These are phyloP conservation scores for Thalassoma bifasciatum DNA, from an alignment of 2,113 vertebrate genomes.

Conservation along the genomic window DNA sequence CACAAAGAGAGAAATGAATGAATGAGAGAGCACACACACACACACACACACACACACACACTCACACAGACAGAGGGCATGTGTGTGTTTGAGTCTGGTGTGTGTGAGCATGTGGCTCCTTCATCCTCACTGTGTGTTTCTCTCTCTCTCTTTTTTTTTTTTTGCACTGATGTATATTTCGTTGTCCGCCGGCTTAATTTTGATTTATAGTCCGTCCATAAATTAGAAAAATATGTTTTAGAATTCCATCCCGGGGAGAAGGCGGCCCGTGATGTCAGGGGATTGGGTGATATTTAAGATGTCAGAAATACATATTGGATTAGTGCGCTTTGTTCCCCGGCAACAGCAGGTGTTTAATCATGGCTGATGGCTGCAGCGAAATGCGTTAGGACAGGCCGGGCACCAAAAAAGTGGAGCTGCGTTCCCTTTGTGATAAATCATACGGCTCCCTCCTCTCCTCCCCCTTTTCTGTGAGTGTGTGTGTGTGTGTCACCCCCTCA, in stretches of 20 bases:
- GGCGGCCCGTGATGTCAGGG: conserved; percentile 97
- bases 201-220: conserved; percentile 99
- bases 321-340: conserved; percentile 99
- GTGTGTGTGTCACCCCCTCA: not conserved
- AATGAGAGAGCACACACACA: not conserved
- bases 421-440: conserved; percentile 83
- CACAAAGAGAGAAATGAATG: not conserved
- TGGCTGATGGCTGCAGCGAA: conserved; percentile 98
- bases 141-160: not conserved
- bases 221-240: conserved; percentile 99
- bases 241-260: conserved; percentile 96
- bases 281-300: conserved; percentile 99
- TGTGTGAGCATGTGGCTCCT: conserved; percentile 86
- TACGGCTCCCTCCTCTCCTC: conserved; percentile 18
- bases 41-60: not conserved
- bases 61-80: conserved; percentile 4
- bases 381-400: conserved; percentile 98
- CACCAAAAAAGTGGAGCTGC: conserved; percentile 84
- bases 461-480: not conserved
- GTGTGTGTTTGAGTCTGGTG: conserved; percentile 73
- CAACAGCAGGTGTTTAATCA: conserved; percentile 99
- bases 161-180: conserved; percentile 97
- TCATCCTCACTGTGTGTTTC: conserved; percentile 87
- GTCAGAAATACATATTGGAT: conserved; percentile 99
- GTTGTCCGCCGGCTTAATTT: conserved; percentile 99